A percentile compares a stretch with the other conserved stretches of the same genome.
phyloP scores from a whole-genome alignment of 2,797 vertebrate species.

The Pelobates cultripes region DNA sequence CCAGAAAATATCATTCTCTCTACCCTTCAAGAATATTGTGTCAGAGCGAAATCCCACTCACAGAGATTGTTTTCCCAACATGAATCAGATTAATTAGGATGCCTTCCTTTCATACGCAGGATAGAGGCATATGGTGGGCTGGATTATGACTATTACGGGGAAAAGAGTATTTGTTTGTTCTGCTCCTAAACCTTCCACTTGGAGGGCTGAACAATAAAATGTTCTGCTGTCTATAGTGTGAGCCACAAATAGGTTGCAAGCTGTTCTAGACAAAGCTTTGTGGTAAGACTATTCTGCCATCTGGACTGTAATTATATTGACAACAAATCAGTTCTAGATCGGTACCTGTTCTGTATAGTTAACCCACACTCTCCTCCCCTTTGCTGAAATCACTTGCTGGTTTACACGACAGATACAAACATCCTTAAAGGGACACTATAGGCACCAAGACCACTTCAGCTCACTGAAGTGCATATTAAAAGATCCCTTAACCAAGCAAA shows the following conservation, averaged over 20 bases:
- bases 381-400: background rate
- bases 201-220: slow-evolving; percentile 36
- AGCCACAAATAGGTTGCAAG: slow-evolving; percentile 37
- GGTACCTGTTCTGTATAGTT: slow-evolving; percentile 17
- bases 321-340: slow-evolving; percentile 18
- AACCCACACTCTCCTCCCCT: slow-evolving; percentile 1
- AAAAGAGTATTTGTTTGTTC: slow-evolving; percentile 15
- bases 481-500: too few species aligned
- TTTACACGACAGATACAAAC: too few species aligned
- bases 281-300: slow-evolving; percentile 29
- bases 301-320: slow-evolving; percentile 35
- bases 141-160: slow-evolving; percentile 2
- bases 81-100: background rate
- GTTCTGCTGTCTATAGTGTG: slow-evolving; percentile 33
- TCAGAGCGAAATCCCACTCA: background rate
- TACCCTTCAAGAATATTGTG: background rate
- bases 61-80: slow-evolving; percentile 2
- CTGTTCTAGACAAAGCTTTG: slow-evolving; percentile 38
- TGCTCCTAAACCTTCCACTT: slow-evolving; percentile 17
- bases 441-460: too few species aligned
- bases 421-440: too few species aligned
- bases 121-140: background rate
- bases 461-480: too few species aligned
- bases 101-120: slow-evolving; percentile 9
- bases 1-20: background rate